Base-by-base conservation (phyloP, 2,113 vertebrate species). In the Castor canadensis region DNA sequence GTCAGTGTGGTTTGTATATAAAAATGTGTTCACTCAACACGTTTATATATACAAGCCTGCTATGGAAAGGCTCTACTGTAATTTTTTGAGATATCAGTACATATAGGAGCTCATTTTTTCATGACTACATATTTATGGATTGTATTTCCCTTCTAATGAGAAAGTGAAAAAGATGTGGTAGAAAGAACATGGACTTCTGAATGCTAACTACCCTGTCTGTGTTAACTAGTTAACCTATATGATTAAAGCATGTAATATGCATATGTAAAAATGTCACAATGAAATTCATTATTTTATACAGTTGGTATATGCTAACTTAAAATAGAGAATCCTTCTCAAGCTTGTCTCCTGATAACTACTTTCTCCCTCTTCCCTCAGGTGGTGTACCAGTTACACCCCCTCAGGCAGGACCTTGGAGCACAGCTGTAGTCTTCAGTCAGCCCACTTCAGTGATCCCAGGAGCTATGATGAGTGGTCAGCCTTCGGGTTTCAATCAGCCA, bases 381-480 rank as follows among this genome's bases (percentile, higher is more conserved):
- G 98, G 98, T 71, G 94, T 99, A 47, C 95, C 99, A 40, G 84
- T 98, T n/a, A 98, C 97, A 69, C 90, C 98, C 67, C 91, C 99
- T 76, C 96, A 98, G 32, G 90, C 98, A 47, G 96, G 97, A 91
- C 97, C 98, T 22, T 99, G 99, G 99, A 98, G 3, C 67, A 38
- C 98, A 38, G 56, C 97, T 2, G 6, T 98, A 89, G 89, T 98
- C 96, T 99, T 99, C 96, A 87, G 30, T 43, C 98, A 98, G 87
- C 15, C 98, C 15, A n/a, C 97, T 8, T 67, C 98, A 6, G n/a
- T 97, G 72, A 97, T 98, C 93, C 93, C 98, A 0, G 93, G 98
- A 79, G 79, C 98, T 6, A 1, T 98, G 84, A 94, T 99, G 35
- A 89, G 98, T 49, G 89, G 95, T 32, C 98, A 97, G 11, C 75